Evolutionary conservation across 2,113 vertebrate species (phyloP), one percentile per base, ranked within the genome.

Genomic region (rat (Rattus norvegicus)): DNA sequence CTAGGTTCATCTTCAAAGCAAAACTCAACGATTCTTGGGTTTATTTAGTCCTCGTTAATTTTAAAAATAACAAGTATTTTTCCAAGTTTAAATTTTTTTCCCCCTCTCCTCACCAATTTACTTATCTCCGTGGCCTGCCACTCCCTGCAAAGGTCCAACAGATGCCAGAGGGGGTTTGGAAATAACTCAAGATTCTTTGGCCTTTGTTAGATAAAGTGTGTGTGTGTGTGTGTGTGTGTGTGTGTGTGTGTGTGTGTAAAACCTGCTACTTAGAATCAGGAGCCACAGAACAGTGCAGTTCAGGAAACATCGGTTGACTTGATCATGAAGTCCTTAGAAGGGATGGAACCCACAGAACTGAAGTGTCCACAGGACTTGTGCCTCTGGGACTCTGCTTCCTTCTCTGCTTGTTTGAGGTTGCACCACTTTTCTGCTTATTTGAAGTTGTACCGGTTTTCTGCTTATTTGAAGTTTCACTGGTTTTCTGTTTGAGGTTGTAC

Each of bases 41-140:
- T 8, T 79, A 36, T 91, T 91, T 52, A 30, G 72, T 36, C 77
- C 56, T 56, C 30, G 12, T 85, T 52, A 86, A 75, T 93, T 73
- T 36, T 11, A 73, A 76, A 85, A 69, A 59, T 59, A 75, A 28
- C n/a, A 72, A 85, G 67, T 43, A 63, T 75, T 90, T 43, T 92
- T 94, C 63, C 49, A 33, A 16, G 3, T 47, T 33, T 87, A 26
- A 7, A 43, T 43, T 69, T 20, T 73, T 73, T 70, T 59, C 43
- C 2, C 39, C 84, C 89, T 87, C 69, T 22, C n/a, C 26, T 43
- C n/a, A 39, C 30, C 80, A 84, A 3, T 77, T 80, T 3, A 0
- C 79, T 84, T 83, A 63, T 85, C 92, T 92, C 84, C 56, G 33
- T 92, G 91, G 85, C 70, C 79, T 63, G 69, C n/a, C 63, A 28